Base-by-base conservation (phyloP, 1,140 invertebrate genomes). In the Hylaeus volcanicus region DNA sequence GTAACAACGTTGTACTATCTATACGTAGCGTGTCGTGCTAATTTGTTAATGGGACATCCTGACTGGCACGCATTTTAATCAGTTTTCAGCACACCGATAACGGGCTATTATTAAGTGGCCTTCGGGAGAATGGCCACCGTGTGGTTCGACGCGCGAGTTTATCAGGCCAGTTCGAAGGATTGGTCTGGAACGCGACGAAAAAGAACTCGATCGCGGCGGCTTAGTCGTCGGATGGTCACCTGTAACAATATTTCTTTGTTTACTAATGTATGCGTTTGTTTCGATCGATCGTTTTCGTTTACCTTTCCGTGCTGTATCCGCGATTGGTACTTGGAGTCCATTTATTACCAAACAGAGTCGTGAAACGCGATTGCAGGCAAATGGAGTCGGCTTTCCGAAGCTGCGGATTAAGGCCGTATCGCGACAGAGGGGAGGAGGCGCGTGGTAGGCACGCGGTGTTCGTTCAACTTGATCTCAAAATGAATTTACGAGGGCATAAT, bases 401-500 rank as follows among this genome's bases (percentile, higher is more conserved):
- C 60, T 82, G 81, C 69, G 74, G 86, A 89, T 87, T 86, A 84
- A 86, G 85, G 79, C 78, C 78, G 73, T 82, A 84, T 86, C 60
- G 69, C 79, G 70, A n/a, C 45, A 39, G 3, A 55, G 43, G 12
- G 53, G 26, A 15, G 37, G 65, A 5, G 45, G 39, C 12, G 14
- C 9, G 41, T 5, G 43, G 15, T 61, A 26, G 39, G 39, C 80
- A 70, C 80, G 77, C 71, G 64, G 77, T 85, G 79, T 73, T 85
- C 74, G 81, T 90, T 86, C 84, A 83, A 87, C 86, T 88, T 73
- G 82, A 74, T 86, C 89, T 90, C 83, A 86, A 91, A 91, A 91
- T 88, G 87, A 91, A 92, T 92, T 91, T 91, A 91, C 86, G 91
- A 83, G 77, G 80, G 75, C 77, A 77, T 88, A 88, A 90, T 90